Percentiles rank a stretch among this genome's conserved stretches.
Conservation (phyloP, 2,888 invertebrate species). For the Oscheius onirici region DNA sequence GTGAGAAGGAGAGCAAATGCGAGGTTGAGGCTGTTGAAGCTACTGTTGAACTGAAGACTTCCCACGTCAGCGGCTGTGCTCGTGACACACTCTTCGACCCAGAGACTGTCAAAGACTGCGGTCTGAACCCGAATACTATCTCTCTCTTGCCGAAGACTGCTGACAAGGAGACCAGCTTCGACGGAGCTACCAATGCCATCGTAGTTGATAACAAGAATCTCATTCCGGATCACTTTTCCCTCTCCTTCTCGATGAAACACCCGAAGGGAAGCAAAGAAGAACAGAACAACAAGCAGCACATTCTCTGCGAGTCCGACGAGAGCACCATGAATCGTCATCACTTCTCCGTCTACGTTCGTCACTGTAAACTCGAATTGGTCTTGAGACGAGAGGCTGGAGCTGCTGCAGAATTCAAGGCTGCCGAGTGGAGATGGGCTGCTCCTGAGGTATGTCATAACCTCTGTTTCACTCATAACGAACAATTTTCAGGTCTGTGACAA, state of each 20-base stretch:
- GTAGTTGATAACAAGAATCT: conserved; percentile 73
- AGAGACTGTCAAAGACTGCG: conserved; percentile 48
- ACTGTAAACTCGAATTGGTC: conserved; percentile 92
- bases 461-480: neutral
- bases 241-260: conserved; percentile 95
- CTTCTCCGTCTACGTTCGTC: conserved; percentile 94
- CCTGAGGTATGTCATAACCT: conserved; percentile 77
- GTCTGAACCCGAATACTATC: conserved; percentile 4
- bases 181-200: conserved; percentile 34
- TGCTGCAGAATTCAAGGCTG: conserved; percentile 80
- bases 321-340: conserved; percentile 99
- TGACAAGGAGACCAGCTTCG: conserved; percentile 30
- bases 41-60: conserved; percentile 80
- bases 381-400: conserved; percentile 82
- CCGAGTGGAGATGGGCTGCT: conserved; percentile 98
- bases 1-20: conserved; percentile 45
- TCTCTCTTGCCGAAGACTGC: conserved; percentile 9
- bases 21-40: conserved; percentile 72
- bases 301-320: conserved; percentile 95
- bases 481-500: conserved; percentile 83
- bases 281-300: conserved; percentile 92
- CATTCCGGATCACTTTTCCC: conserved; percentile 78
- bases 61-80: conserved; percentile 92
- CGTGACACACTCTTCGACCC: conserved; percentile 84
- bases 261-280: conserved; percentile 80